A percentile compares a stretch with the other conserved stretches of the same genome.
Conservation (phyloP, 2,113 vertebrate genomes). For the Larimichthys polyactis region DNA sequence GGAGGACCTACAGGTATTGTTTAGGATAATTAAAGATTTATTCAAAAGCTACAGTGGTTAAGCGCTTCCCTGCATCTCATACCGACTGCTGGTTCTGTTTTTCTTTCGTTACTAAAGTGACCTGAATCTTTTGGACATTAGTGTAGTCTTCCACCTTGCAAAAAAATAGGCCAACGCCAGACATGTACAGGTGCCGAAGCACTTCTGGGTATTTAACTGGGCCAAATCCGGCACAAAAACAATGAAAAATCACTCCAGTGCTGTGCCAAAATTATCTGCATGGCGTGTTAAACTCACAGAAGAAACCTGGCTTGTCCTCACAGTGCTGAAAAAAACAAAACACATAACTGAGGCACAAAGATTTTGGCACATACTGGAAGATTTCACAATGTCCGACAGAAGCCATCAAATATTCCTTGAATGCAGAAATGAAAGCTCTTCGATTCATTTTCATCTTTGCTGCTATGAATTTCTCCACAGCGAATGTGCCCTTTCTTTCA, state of each 20-base stretch:
- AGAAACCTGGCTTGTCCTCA: slow-evolving; percentile 2
- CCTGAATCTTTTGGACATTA: slow-evolving; percentile 2
- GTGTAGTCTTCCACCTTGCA: slow-evolving; percentile 1
- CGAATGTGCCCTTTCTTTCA: neutral
- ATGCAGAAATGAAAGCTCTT: slow-evolving; percentile 31
- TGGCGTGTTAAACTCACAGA: slow-evolving; percentile 5
- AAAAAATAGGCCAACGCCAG: slow-evolving; percentile 4
- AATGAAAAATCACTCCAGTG: neutral
- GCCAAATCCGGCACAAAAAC: slow-evolving; percentile 16
- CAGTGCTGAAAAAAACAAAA: neutral
- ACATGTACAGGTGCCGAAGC: neutral
- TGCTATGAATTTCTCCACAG: neutral
- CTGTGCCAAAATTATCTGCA: neutral
- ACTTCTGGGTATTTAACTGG: slow-evolving; percentile 7
- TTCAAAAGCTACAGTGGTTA: neutral
- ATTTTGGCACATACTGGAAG: neutral
- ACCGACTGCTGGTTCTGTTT: neutral
- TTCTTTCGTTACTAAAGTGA: slow-evolving; percentile 2
- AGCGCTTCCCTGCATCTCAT: neutral
- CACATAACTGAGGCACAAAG: slow-evolving; percentile 11
- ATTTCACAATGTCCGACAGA: slow-evolving; percentile 27
- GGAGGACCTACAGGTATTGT: neutral
- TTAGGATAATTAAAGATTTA: neutral
- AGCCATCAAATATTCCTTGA: slow-evolving; percentile 14
- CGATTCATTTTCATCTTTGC: slow-evolving; percentile 5